Percentiles rank a stretch among this genome's conserved stretches.
phyloP scores from a whole-genome alignment of 2,888 invertebrate genomes.

The Stegana nigrithorax region DNA sequence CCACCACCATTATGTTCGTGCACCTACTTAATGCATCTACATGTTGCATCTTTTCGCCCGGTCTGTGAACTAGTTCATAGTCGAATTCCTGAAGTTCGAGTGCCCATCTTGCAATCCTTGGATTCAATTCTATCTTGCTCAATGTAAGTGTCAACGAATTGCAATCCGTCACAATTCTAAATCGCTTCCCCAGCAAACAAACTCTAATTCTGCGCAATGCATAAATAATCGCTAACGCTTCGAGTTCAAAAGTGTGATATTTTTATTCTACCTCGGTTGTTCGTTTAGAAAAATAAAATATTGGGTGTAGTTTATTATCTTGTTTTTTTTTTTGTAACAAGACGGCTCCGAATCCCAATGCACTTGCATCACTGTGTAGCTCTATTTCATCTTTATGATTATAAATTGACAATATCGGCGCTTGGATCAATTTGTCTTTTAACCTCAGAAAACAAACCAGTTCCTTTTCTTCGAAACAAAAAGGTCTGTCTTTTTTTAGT shows the following conservation, averaged over 20 bases:
- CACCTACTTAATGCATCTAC: constrained; percentile 22
- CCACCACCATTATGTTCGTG: constrained; percentile 2
- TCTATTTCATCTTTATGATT: too few species aligned
- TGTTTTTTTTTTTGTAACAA: too few species aligned
- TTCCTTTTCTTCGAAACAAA: too few species aligned
- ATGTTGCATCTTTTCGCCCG: constrained; percentile 18
- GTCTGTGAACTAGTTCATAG: constrained; percentile 35
- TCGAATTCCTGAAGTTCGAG: constrained; percentile 26
- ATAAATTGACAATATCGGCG: too few species aligned
- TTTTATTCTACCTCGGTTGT: background rate
- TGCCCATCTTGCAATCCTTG: background rate
- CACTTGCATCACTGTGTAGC: too few species aligned
- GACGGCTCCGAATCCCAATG: too few species aligned
- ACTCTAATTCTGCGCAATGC: background rate
- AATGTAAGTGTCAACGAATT: constrained; percentile 2
- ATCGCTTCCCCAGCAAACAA: background rate
- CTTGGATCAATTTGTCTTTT: too few species aligned
- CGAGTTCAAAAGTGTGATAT: too few species aligned
- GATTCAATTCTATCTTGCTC: background rate
- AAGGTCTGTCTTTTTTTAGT: too few species aligned
- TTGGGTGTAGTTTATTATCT: background rate
- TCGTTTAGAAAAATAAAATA: background rate
- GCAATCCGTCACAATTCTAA: constrained; percentile 25
- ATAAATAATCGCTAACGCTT: background rate
- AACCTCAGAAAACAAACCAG: too few species aligned